Evolutionary conservation across 2,888 invertebrate genomes (phyloP).

Genomic region (Acronicta aceris): DNA sequence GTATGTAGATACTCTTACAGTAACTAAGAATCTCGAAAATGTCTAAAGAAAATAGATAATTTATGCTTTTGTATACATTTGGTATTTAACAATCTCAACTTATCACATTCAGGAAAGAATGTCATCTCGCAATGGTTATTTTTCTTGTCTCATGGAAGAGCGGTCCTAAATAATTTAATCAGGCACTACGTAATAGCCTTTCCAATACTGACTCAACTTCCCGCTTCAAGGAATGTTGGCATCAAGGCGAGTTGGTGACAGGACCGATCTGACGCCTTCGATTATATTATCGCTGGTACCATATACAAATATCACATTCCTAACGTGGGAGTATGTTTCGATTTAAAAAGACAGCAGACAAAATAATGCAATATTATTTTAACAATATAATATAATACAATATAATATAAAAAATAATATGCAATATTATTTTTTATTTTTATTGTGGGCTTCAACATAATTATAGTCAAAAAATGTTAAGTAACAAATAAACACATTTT

Average conservation of each 20-base stretch:
- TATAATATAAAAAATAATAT: conserved; percentile 31
- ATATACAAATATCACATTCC: conserved; percentile 20
- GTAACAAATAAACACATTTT: conserved; percentile 34
- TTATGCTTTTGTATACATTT: neutral
- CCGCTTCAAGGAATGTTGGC: conserved; percentile 77
- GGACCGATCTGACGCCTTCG: conserved; percentile 53
- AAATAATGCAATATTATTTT: conserved; percentile 30
- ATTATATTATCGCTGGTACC: conserved; percentile 42
- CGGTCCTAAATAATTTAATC: conserved; percentile 19
- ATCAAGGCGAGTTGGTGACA: conserved; percentile 78
- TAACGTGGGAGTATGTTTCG: conserved; percentile 50
- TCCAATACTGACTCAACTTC: conserved; percentile 65
- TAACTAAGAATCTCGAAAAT: neutral
- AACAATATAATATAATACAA: conserved; percentile 28
- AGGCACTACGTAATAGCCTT: conserved; percentile 43
- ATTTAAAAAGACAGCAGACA: conserved; percentile 28
- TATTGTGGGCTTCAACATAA: conserved; percentile 44
- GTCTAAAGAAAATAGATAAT: conserved; percentile 2
- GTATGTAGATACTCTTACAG: conserved; percentile 9
- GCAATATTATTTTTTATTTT: too few relatives aligned
- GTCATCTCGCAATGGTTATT: conserved; percentile 5
- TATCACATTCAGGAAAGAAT: neutral
- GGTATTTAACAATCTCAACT: neutral
- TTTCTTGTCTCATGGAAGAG: conserved; percentile 1
- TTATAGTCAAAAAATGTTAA: conserved; percentile 23